phyloP scores from a whole-genome alignment of 1,140 invertebrate genomes.

The Yoshiicerus persimilis region DNA sequence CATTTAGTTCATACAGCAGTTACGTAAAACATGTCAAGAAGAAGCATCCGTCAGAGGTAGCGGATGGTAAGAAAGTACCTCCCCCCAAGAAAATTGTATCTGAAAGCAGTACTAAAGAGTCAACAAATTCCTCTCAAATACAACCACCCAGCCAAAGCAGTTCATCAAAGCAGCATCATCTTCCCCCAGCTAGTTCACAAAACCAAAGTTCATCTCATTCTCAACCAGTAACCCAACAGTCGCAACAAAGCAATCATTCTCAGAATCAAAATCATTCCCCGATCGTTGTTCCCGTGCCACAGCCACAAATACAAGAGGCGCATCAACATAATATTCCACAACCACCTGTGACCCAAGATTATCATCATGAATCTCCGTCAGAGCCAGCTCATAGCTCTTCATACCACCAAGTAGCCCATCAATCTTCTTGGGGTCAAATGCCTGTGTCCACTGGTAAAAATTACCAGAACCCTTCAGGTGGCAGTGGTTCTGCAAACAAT shows the following conservation, averaged over 20 bases:
- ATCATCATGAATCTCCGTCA: background rate
- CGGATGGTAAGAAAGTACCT: slow-evolving; percentile 28
- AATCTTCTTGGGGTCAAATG: background rate
- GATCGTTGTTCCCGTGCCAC: background rate
- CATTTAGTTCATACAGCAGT: slow-evolving; percentile 62
- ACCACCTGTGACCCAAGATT: background rate
- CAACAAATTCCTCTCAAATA: background rate
- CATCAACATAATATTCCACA: background rate
- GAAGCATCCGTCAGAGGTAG: slow-evolving; percentile 53
- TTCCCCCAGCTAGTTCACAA: background rate
- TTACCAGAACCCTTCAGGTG: slow-evolving; percentile 26
- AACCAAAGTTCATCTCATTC: background rate
- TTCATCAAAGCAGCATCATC: background rate
- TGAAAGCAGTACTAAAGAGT: background rate
- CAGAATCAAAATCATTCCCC: background rate
- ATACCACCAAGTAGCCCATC: background rate
- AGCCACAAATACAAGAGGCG: background rate
- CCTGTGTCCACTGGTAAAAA: slow-evolving; percentile 19
- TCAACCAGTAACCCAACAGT: too few species aligned
- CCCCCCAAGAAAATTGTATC: slow-evolving; percentile 7
- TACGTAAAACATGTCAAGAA: slow-evolving; percentile 61
- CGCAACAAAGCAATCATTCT: background rate
- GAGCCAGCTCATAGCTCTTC: background rate
- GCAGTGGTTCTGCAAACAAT: background rate
- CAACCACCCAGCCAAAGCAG: background rate